These are phyloP conservation scores for Bergia sp. DNA, from an alignment of 92 coral and sea anemone species.

Conservation along the genomic window DNA sequence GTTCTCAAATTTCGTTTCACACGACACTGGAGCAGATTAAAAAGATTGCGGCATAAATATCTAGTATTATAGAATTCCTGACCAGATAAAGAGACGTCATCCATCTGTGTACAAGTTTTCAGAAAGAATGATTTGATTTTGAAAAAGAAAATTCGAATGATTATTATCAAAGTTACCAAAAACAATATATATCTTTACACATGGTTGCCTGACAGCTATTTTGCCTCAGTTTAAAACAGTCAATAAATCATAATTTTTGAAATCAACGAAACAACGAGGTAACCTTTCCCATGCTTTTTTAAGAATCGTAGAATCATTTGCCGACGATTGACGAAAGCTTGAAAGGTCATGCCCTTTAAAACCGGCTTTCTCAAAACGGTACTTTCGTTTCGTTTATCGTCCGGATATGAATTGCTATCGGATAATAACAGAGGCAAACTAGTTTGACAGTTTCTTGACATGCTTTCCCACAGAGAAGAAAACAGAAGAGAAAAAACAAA, in stretches of 20 bases:
- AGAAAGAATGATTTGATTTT: too few species aligned
- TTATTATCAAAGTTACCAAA: not conserved
- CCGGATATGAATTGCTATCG: slow-evolving; percentile 28
- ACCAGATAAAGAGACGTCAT: not conserved
- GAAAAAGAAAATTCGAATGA: not conserved
- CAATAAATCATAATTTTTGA: not conserved
- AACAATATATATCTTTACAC: not conserved
- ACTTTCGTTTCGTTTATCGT: not conserved
- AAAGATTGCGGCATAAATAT: not conserved
- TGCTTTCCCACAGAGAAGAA: not conserved
- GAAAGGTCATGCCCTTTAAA: slow-evolving; percentile 37
- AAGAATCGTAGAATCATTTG: not conserved
- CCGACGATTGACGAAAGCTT: slow-evolving; percentile 16
- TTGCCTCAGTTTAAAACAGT: not conserved
- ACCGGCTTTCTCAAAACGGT: not conserved
- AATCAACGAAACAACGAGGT: not conserved
- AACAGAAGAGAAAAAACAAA: not conserved
- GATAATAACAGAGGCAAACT: slow-evolving; percentile 32
- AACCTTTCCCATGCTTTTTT: not conserved
- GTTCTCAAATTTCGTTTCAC: slow-evolving; percentile 8
- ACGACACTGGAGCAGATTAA: slow-evolving; percentile 2
- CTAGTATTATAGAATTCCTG: slow-evolving; percentile 20
- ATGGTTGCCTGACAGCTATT: not conserved
- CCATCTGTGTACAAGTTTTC: not conserved
- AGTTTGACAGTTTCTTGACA: slow-evolving; percentile 25